These are phyloP conservation scores for Heteromyza rotundicornis DNA, from an alignment of 2,888 invertebrate genomes.

Conservation along the genomic window DNA sequence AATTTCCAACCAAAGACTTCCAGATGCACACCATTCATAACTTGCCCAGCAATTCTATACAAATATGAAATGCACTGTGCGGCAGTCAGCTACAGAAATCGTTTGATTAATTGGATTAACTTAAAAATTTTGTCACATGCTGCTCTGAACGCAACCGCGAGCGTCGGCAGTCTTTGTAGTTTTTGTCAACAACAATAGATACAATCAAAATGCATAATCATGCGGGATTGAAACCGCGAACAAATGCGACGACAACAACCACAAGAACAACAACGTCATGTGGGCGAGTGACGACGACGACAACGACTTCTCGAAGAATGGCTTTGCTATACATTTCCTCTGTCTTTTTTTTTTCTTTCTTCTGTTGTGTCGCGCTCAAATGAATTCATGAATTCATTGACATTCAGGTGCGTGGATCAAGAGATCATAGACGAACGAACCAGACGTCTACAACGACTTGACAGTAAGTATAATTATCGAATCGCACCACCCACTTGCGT, in stretches of 20 bases:
- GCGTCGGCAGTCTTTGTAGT: not conserved
- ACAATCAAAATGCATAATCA: not conserved
- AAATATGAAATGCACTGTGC: not conserved
- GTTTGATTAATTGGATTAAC: not conserved
- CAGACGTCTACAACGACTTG: too few relatives aligned
- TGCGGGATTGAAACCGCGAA: not conserved
- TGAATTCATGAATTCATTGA: not conserved
- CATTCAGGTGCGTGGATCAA: not conserved
- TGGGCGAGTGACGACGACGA: not conserved
- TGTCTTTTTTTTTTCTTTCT: not conserved
- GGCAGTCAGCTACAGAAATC: not conserved
- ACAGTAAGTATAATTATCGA: not conserved
- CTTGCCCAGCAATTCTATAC: not conserved
- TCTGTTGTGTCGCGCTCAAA: not conserved
- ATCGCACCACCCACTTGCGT: not conserved
- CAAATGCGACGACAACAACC: too few relatives aligned
- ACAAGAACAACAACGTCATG: too few relatives aligned
- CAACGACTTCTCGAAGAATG: not conserved
- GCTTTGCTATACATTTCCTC: not conserved
- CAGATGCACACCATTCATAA: not conserved
- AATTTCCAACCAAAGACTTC: too few relatives aligned
- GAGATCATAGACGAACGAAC: not conserved
- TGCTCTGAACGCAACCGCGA: not conserved
- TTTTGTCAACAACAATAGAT: not conserved
- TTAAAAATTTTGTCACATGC: not conserved